phyloP scores from a whole-genome alignment of 2,797 vertebrate genomes.

The Semotilus atromaculatus region DNA sequence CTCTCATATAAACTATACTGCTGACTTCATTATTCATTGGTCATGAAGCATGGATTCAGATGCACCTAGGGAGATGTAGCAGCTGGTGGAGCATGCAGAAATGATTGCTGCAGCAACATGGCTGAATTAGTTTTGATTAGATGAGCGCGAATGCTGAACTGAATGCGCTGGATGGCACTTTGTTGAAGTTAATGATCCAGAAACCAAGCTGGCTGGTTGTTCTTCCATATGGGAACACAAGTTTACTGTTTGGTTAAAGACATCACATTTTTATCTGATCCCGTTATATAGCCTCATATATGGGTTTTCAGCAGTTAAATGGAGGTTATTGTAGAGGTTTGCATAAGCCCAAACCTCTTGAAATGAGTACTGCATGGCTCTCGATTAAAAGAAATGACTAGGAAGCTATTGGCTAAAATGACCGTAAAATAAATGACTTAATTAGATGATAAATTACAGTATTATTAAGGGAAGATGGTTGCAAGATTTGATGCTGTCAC shows the following conservation, averaged over 20 bases:
- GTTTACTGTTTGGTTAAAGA: constrained; percentile 24
- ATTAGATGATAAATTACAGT: neutral
- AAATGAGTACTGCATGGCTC: neutral
- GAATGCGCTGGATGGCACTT: constrained; percentile 20
- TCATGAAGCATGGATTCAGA: constrained; percentile 39
- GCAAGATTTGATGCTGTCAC: neutral
- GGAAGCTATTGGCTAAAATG: neutral
- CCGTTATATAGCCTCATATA: neutral
- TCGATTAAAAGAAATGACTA: neutral
- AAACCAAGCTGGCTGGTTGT: constrained; percentile 13
- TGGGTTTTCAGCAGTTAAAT: neutral
- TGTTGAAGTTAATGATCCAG: constrained; percentile 47
- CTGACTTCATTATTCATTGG: constrained; percentile 50
- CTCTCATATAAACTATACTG: constrained; percentile 15
- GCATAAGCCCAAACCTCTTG: neutral
- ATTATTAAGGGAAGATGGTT: neutral
- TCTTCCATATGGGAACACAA: constrained; percentile 20
- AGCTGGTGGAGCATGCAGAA: constrained; percentile 51
- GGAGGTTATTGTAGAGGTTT: neutral
- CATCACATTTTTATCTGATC: neutral
- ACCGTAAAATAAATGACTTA: neutral
- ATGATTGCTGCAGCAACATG: constrained; percentile 48
- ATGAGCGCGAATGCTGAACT: constrained; percentile 28
- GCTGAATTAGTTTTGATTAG: constrained; percentile 51
- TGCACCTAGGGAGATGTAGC: constrained; percentile 49